A percentile compares a stretch with the other conserved stretches of the same genome.
These are phyloP conservation scores for Neogale vison DNA, from an alignment of 2,113 vertebrate genomes.

Conservation along the genomic window DNA sequence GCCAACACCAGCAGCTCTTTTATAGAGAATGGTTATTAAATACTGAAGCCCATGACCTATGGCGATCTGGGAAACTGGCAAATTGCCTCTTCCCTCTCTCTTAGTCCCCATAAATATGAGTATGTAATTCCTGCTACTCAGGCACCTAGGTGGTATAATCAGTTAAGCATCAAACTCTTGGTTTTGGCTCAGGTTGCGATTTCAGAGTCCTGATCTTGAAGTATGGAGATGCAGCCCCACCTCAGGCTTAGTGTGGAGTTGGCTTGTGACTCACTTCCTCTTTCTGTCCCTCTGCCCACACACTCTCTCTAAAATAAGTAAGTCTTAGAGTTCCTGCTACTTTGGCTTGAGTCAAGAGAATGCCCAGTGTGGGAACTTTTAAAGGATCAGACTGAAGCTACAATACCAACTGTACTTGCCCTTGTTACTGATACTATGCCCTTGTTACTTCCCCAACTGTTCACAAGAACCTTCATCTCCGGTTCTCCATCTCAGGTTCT, in stretches of 20 bases:
- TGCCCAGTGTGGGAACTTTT: not conserved
- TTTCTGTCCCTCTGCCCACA: not conserved
- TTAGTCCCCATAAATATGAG: not conserved
- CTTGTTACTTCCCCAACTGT: not conserved
- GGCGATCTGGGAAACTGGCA: not conserved
- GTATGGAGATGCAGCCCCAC: not conserved
- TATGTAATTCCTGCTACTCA: not conserved
- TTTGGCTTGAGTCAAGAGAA: not conserved
- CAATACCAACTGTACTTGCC: not conserved
- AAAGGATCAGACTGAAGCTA: not conserved
- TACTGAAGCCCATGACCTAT: not conserved
- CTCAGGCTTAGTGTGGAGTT: not conserved
- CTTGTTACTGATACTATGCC: not conserved
- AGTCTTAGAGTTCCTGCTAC: not conserved
- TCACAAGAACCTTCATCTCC: not conserved
- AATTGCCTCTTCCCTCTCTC: not conserved
- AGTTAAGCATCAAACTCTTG: not conserved
- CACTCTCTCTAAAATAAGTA: not conserved
- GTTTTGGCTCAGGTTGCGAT: not conserved
- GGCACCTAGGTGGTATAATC: not conserved
- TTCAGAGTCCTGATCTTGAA: not conserved
- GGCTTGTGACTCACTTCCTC: not conserved
- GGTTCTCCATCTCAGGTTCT: not conserved
- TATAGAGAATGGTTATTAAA: not conserved
- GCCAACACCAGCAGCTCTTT: not conserved